Percentiles rank a stretch among this genome's conserved stretches.
Evolutionary conservation across 2,888 invertebrate species (phyloP).

Genomic region (Pelosia muscerda): DNA sequence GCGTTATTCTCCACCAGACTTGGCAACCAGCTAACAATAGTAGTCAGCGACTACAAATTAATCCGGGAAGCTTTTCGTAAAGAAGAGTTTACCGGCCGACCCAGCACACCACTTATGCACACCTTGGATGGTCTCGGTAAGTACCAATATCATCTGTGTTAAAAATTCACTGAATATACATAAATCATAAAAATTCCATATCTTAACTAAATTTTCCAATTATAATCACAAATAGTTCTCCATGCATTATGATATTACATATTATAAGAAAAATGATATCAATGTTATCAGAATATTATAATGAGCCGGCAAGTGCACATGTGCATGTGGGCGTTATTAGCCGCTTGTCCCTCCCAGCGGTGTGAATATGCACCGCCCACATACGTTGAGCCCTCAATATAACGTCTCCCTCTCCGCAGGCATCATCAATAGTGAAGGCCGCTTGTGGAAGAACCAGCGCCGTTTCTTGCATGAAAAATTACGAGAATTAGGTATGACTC

Average conservation of each 20-base stretch:
- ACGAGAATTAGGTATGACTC: conserved; percentile 95
- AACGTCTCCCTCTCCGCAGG: conserved; percentile 88
- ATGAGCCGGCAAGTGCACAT: conserved; percentile 55
- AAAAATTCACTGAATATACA: background rate
- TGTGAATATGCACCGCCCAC: conserved; percentile 72
- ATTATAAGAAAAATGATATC: too few species aligned
- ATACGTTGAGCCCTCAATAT: conserved; percentile 57
- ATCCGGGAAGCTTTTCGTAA: conserved; percentile 95
- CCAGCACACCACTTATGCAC: conserved; percentile 94
- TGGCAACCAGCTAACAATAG: conserved; percentile 94
- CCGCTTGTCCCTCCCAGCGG: conserved; percentile 58
- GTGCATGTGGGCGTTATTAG: conserved; percentile 67
- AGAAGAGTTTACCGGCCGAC: conserved; percentile 95
- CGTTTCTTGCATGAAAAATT: conserved; percentile 95
- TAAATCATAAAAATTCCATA: background rate
- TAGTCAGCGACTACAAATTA: conserved; percentile 94
- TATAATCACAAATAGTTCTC: background rate
- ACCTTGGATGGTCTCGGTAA: conserved; percentile 96
- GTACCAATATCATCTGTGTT: conserved; percentile 65
- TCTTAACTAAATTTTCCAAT: background rate
- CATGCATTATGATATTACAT: background rate
- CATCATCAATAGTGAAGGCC: conserved; percentile 95
- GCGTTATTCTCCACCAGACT: conserved; percentile 93
- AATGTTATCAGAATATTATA: conserved; percentile 12
- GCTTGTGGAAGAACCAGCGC: conserved; percentile 96